Percentiles rank a stretch among this genome's conserved stretches.
Evolutionary conservation across 1,140 invertebrate species (phyloP).

Genomic region (Vanessa tameamea): DNA sequence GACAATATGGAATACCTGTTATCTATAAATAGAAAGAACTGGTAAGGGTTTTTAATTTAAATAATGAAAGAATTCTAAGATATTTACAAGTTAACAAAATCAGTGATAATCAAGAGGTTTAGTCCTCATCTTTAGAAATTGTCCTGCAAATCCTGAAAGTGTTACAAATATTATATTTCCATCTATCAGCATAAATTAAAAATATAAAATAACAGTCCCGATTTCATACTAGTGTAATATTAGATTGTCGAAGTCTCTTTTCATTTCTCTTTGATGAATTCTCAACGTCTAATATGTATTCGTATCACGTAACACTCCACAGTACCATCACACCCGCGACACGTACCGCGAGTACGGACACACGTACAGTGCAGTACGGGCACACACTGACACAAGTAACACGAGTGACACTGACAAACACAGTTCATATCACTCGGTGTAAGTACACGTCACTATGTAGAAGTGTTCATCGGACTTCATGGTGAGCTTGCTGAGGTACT

Average conservation of each 20-base stretch:
- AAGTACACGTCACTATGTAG: conserved; percentile 81
- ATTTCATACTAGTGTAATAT: not conserved
- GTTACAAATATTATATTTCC: not conserved
- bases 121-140: not conserved
- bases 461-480: conserved; percentile 65
- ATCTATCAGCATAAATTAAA: too few species aligned
- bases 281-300: too few species aligned
- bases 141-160: not conserved
- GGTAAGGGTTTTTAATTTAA: not conserved
- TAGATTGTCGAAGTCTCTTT: not conserved
- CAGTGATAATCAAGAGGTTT: too few species aligned
- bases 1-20: not conserved
- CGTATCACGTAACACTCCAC: too few species aligned
- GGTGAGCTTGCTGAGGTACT: conserved; percentile 82
- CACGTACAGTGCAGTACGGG: too few species aligned
- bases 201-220: too few species aligned
- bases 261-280: not conserved
- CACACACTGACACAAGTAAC: too few species aligned
- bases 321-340: too few species aligned
- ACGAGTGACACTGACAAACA: not conserved
- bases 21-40: not conserved
- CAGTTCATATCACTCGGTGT: conserved; percentile 70
- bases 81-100: too few species aligned
- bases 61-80: not conserved
- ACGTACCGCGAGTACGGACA: too few species aligned